Conservation (phyloP, 2,113 vertebrate genomes). For the pig (Sus scrofa) region T2T-Sscrofa CM000816.6:90094501-90095000, state of each 20-base stretch:
- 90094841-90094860: background rate
- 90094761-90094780: constrained; percentile 1
- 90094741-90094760: background rate
- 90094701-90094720: background rate
- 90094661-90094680: background rate
- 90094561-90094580: background rate
- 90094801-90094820: background rate
- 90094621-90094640: background rate
- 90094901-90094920: background rate
- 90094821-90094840: background rate
- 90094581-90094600: background rate
- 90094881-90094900: background rate
- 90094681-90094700: background rate
- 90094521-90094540: background rate
- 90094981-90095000: background rate
- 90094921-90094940: background rate
- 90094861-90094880: background rate
- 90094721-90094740: background rate
- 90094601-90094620: background rate
- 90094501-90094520: background rate
- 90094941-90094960: background rate
- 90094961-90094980: background rate
- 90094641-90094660: background rate
- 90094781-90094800: constrained; percentile 35
- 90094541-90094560: background rate